These are phyloP conservation scores for Drosophila leonis DNA, from an alignment of 2,888 invertebrate species.

Conservation along the genomic window DNA sequence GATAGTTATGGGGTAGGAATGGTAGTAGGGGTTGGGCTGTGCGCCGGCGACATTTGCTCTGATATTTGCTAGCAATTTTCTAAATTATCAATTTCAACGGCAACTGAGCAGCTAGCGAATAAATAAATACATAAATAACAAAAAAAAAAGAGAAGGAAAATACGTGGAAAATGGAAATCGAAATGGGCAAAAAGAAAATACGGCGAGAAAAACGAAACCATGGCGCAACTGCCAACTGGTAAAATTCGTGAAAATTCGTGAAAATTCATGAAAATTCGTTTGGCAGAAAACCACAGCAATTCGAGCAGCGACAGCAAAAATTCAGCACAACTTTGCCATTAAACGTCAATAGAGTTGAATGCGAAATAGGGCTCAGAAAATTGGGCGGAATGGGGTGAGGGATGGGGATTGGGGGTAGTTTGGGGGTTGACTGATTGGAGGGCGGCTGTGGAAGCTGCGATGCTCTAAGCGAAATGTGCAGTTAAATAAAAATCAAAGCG, in stretches of 20 bases:
- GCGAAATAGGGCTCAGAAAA: conserved; percentile 51
- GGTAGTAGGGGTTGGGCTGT: neutral
- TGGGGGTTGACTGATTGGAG: conserved; percentile 1
- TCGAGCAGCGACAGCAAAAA: conserved; percentile 50
- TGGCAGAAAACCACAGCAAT: conserved; percentile 54
- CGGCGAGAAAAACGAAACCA: conserved; percentile 2
- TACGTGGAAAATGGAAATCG: conserved; percentile 53
- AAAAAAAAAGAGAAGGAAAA: conserved; percentile 28
- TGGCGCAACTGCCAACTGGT: conserved; percentile 63
- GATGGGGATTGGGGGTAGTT: neutral
- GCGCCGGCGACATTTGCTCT: conserved; percentile 40
- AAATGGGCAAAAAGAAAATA: neutral
- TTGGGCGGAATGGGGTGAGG: conserved; percentile 30
- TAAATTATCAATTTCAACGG: conserved; percentile 78
- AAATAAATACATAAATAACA: conserved; percentile 68
- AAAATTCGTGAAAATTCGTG: conserved; percentile 59
- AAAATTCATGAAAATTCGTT: conserved; percentile 40
- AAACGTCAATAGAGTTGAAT: conserved; percentile 68
- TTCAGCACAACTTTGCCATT: conserved; percentile 74
- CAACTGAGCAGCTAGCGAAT: conserved; percentile 62
- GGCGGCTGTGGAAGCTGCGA: conserved; percentile 34
- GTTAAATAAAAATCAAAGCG: conserved; percentile 80
- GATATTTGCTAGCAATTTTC: conserved; percentile 74
- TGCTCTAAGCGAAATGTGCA: conserved; percentile 74
- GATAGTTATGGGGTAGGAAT: neutral